Evolutionary conservation across 1,140 invertebrate species (phyloP).

Genomic region (Nasonia giraulti): DNA sequence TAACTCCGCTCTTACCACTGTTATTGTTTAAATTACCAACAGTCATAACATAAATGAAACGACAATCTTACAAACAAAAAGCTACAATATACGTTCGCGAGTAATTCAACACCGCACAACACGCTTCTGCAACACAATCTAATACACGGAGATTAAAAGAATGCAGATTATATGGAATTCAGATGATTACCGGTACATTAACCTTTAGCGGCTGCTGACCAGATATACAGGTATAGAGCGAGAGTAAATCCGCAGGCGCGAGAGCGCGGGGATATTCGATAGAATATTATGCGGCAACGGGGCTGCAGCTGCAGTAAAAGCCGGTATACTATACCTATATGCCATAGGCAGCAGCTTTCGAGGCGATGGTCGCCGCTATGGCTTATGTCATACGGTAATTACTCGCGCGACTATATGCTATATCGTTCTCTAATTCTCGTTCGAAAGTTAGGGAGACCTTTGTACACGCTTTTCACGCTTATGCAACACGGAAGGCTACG

Average conservation of each 20-base stretch:
- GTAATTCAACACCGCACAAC: too few relatives aligned
- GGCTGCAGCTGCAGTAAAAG: constrained; percentile 10
- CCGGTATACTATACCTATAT: not conserved
- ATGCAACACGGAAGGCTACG: constrained; percentile 32
- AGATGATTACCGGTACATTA: constrained; percentile 9
- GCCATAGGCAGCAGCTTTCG: constrained; percentile 22
- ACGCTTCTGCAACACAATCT: too few relatives aligned
- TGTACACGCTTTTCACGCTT: constrained; percentile 25
- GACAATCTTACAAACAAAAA: too few relatives aligned
- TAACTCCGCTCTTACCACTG: too few relatives aligned
- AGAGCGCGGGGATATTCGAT: not conserved
- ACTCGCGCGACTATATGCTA: constrained; percentile 22
- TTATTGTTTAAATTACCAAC: too few relatives aligned
- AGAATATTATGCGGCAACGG: too few relatives aligned
- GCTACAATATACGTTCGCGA: too few relatives aligned
- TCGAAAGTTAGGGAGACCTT: constrained; percentile 36
- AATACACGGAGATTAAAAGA: not conserved
- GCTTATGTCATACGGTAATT: constrained; percentile 45
- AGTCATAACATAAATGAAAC: too few relatives aligned
- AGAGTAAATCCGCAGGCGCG: not conserved
- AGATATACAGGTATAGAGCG: too few relatives aligned
- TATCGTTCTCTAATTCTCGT: constrained; percentile 43
- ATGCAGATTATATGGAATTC: not conserved
- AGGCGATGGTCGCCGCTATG: constrained; percentile 19
- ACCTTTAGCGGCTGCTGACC: constrained; percentile 1